Evolutionary conservation across 2,797 vertebrate genomes (phyloP).

Genomic region (Sebastes itinus): DNA sequence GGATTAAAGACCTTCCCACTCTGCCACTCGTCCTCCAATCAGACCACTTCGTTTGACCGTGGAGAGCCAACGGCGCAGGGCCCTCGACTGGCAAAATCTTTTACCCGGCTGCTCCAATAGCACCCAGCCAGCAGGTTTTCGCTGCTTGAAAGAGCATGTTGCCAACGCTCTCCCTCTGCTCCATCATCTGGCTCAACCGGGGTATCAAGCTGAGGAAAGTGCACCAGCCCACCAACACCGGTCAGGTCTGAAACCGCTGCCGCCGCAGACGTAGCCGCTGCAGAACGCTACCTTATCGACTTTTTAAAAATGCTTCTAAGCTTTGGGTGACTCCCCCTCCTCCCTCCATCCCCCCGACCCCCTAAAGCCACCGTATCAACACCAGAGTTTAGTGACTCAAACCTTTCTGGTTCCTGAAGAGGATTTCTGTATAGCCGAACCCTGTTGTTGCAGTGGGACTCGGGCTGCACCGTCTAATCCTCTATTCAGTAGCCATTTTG

Average conservation of each 20-base stretch:
- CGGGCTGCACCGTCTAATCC: constrained; percentile 40
- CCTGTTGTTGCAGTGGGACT: constrained; percentile 31
- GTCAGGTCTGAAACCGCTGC: constrained; percentile 73
- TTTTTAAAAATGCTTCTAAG: constrained; percentile 74
- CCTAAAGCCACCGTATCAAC: constrained; percentile 26
- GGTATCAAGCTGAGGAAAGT: constrained; percentile 91
- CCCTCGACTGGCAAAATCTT: constrained; percentile 35
- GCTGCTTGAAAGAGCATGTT: constrained; percentile 88
- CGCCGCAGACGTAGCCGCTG: constrained; percentile 9
- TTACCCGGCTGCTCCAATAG: constrained; percentile 40
- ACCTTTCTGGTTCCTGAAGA: constrained; percentile 37
- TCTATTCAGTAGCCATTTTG: constrained; percentile 67
- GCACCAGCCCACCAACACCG: constrained; percentile 71
- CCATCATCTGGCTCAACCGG: constrained; percentile 90
- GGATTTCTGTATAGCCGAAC: constrained; percentile 37
- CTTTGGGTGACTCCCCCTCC: constrained; percentile 62
- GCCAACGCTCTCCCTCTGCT: constrained; percentile 87
- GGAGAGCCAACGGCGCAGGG: constrained; percentile 34
- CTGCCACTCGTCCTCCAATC: constrained; percentile 45
- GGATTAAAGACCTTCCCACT: constrained; percentile 61
- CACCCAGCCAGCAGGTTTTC: constrained; percentile 60
- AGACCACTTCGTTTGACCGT: constrained; percentile 34
- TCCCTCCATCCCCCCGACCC: constrained; percentile 11
- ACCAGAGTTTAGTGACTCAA: constrained; percentile 48
- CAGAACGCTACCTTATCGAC: constrained; percentile 36